Evolutionary conservation across 2,113 vertebrate species (phyloP), one percentile per base, ranked within the genome.

Genomic region (Fukomys damarensis): DNA sequence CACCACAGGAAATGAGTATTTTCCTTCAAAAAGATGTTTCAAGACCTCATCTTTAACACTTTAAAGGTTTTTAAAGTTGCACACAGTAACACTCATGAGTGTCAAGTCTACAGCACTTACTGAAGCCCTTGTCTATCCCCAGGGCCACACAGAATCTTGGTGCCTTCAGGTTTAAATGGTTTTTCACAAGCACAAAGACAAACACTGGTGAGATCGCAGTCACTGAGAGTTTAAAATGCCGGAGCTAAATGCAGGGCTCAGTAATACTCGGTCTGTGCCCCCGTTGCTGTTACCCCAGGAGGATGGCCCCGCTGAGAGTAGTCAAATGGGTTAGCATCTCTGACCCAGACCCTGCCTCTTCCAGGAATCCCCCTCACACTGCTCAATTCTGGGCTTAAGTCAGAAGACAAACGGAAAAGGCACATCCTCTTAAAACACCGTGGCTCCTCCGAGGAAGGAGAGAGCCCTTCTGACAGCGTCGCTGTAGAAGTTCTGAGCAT

Each of bases 361-460:
- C 38, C n/a, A 93, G 61, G 95, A 91, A 77, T 86, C n/a, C 49
- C 56, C 52, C 52, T 20, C 32, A 72, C 66, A 86, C 85, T 85
- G 87, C 95, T 92, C 76, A 81, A 92, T 95, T 74, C n/a, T 93
- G 84, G 76, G 76, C 38, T 89, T 74, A 59, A 24, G 81, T 93
- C 52, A 32, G 63, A 93, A 93, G 63, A 93, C 49, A 49, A 86
- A 76, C 2, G 52, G 26, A 66, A 91, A 41, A 92, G 58, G 70
- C 30, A 32, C 17, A 54, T 38, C 74, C 52, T 82, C 70, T 93
- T 35, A 66, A 77, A 68, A 90, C 17, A 65, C 4, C 16, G 58
- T 66, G 3, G 4, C 52, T 68, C 14, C 82, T 93, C 80, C 30
- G 58, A 41, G 30, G 35, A 43, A 32, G 43, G 63, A 2, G 2